Percentiles rank a stretch among this genome's conserved stretches.
phyloP scores from a whole-genome alignment of 2,113 vertebrate species.

The Spheniscus mendiculus region DNA sequence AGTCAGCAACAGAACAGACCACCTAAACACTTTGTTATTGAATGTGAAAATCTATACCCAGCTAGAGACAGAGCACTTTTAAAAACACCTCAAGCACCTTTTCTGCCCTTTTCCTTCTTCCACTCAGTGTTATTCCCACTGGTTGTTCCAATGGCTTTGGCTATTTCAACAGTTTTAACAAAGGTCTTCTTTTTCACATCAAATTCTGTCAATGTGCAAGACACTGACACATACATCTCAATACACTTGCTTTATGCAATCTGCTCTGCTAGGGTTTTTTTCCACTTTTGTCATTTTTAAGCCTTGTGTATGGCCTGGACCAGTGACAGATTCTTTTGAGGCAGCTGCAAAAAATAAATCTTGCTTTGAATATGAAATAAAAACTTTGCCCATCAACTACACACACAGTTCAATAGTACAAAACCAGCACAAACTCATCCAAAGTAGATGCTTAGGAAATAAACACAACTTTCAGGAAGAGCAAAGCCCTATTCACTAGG shows the following conservation, averaged over 20 bases:
- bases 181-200: not conserved
- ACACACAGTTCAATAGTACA: not conserved
- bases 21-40: not conserved
- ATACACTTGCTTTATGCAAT: not conserved
- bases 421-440: not conserved
- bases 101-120: not conserved
- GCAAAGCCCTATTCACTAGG: not conserved
- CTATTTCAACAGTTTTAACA: not conserved
- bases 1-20: not conserved
- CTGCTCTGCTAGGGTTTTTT: not conserved
- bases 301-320: not conserved
- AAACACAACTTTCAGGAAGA: not conserved
- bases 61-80: not conserved
- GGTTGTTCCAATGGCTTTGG: not conserved
- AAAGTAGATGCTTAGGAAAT: not conserved
- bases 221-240: not conserved
- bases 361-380: not conserved
- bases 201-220: not conserved
- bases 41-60: not conserved
- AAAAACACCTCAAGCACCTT: not conserved
- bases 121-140: not conserved
- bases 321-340: not conserved
- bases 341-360: not conserved
- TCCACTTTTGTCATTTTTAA: not conserved
- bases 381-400: not conserved